A percentile compares a stretch with the other conserved stretches of the same genome.
Evolutionary conservation across 2,113 vertebrate species (phyloP).

Genomic region (Ptilorrhoa leucosticta): DNA sequence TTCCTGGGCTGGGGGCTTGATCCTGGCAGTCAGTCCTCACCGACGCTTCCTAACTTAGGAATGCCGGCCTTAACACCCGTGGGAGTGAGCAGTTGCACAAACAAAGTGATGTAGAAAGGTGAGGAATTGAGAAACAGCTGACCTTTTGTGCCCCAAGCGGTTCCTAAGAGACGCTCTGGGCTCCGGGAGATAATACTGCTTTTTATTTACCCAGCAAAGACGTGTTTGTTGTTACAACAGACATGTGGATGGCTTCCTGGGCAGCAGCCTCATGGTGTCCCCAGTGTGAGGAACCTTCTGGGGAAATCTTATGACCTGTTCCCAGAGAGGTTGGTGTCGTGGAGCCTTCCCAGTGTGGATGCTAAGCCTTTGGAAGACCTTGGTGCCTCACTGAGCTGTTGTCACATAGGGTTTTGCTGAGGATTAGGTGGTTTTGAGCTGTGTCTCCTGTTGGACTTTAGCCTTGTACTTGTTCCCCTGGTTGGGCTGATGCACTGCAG

Average conservation of each 20-base stretch:
- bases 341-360: background rate
- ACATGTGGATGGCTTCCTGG: background rate
- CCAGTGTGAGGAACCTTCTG: background rate
- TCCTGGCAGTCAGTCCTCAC: background rate
- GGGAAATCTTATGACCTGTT: background rate
- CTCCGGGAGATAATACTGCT: background rate
- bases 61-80: background rate
- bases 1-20: rapidly evolving
- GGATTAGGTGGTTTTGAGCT: background rate
- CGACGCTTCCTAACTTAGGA: background rate
- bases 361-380: background rate
- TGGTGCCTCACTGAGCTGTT: background rate
- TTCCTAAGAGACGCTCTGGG: background rate
- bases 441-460: background rate
- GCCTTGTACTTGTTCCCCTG: background rate
- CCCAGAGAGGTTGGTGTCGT: background rate
- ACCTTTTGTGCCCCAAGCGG: background rate
- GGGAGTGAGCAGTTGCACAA: constrained; percentile 33
- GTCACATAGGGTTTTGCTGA: background rate
- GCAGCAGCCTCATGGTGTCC: background rate
- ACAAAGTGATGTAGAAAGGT: constrained; percentile 28
- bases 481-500: background rate
- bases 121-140: constrained; percentile 34
- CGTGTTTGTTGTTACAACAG: background rate
- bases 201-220: constrained; percentile 40